Evolutionary conservation across 1,140 invertebrate genomes (phyloP).

Genomic region (Panulirus ornatus): DNA sequence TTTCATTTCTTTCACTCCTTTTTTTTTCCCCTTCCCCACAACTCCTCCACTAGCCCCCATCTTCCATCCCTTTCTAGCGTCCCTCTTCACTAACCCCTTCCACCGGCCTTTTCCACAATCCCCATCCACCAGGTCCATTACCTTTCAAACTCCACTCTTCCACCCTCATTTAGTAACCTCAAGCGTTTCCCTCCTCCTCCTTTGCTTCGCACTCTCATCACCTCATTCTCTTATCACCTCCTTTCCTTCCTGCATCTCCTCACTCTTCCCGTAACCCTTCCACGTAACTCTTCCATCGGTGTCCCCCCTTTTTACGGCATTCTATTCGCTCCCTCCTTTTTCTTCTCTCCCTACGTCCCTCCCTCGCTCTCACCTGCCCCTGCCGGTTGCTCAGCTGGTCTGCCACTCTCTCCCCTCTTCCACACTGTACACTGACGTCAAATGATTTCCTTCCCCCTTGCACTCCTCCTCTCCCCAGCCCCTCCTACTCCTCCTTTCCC

Average conservation of each 20-base stretch:
- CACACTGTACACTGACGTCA: background rate
- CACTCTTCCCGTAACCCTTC: background rate
- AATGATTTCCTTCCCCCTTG: slow-evolving; percentile 7
- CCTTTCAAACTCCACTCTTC: too few species aligned
- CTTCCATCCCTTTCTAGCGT: too few species aligned
- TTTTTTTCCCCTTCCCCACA: too few species aligned
- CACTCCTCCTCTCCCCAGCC: slow-evolving; percentile 12
- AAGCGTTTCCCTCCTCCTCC: background rate
- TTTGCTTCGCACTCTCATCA: background rate
- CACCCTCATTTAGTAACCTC: too few species aligned
- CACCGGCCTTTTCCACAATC: too few species aligned
- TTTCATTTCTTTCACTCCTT: too few species aligned
- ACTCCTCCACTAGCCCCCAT: too few species aligned
- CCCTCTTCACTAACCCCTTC: too few species aligned
- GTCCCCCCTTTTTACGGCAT: background rate
- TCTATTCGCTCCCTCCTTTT: background rate
- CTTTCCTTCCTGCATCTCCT: background rate
- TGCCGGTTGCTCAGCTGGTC: background rate
- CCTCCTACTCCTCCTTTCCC: slow-evolving; percentile 18
- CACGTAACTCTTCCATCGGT: background rate
- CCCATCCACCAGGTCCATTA: too few species aligned
- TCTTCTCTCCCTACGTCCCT: background rate
- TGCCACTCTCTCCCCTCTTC: background rate
- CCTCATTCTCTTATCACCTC: slow-evolving; percentile 6
- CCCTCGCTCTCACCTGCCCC: background rate